Base-by-base conservation (phyloP, 2,888 invertebrate species). In the Mythimna albipuncta region DNA sequence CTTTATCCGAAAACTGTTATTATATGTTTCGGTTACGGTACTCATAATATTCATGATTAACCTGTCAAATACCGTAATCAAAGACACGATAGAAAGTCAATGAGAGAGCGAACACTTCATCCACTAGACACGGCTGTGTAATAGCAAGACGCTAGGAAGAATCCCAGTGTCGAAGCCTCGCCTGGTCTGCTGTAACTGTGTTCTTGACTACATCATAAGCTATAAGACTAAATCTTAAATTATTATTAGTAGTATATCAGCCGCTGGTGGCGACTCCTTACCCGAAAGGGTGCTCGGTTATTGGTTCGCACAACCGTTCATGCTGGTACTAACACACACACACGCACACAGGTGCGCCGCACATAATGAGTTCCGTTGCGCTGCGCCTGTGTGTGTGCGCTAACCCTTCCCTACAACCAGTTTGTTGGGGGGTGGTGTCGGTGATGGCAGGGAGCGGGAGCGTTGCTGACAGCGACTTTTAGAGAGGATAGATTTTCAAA, bases 391-490 rank as follows among this genome's bases (percentile, higher is more conserved):
- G 85, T 83, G 85, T 64, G 90, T 79, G 82, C 26, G 86, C 86
- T 87, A 90, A 93, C 92, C 94, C 93, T 92, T 91, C 91, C 85
- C 86, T 85, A 83, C 88, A 92, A 93, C 93, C 93, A 90, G 94
- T 93, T 91, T 88, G 89, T 87, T 84, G 75, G 63, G 75, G 69
- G 66, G 72, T 81, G 89, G 87, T 75, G 50, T 71, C 79, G 84
- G 83, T 57, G 66, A 81, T 0, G 35, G 64, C 81, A 72, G 75
- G n/a, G 16, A 41, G 87, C 86, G 74, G 76, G 32, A 21, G 85
- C 83, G 79, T 52, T n/a, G 19, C 0, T 11, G 2, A 0, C 2
- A 57, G 32, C 47, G 21, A 21, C 44, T 58, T 41, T 47, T 32
- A 4, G 6, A 19, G 38, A 21, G 2, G 16, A 16, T 59, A 16